phyloP scores from a whole-genome alignment of 2,888 invertebrate species.

The Eledone cirrhosa region DNA sequence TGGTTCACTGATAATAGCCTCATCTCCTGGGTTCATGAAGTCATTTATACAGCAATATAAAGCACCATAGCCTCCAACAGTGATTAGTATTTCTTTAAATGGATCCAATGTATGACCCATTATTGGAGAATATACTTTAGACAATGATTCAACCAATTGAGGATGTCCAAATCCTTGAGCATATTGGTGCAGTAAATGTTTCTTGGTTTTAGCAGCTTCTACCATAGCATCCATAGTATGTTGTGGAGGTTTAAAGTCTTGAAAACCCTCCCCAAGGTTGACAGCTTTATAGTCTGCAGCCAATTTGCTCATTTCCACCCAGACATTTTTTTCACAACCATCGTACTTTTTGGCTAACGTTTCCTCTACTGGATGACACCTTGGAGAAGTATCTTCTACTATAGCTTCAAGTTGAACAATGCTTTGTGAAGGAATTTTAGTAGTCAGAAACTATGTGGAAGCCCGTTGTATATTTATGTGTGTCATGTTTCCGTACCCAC shows the following conservation, averaged over 20 bases:
- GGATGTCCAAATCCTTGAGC: conserved; percentile 94
- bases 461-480: no score
- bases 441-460: no score
- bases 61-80: conserved; percentile 94
- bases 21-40: conserved; percentile 81
- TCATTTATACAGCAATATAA: conserved; percentile 87
- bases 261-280: conserved; percentile 93
- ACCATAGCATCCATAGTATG: conserved; percentile 82
- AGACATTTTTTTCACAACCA: no score
- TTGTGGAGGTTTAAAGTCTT: conserved; percentile 84
- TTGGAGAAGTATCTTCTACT: no score
- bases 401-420: no score
- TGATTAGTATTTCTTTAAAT: conserved; percentile 85
- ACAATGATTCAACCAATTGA: conserved; percentile 82
- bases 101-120: conserved; percentile 82
- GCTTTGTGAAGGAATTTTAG: no score
- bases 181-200: conserved; percentile 87
- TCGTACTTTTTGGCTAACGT: no score
- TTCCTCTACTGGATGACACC: no score
- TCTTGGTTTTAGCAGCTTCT: conserved; percentile 73
- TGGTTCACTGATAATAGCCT: no score
- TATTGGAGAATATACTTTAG: conserved; percentile 85
- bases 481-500: no score
- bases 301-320: conserved; percentile 91
- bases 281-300: conserved; percentile 85